Evolutionary conservation across 2,888 invertebrate genomes (phyloP), one percentile per base, ranked within the genome.

Genomic region (Nomada fucata): DNA sequence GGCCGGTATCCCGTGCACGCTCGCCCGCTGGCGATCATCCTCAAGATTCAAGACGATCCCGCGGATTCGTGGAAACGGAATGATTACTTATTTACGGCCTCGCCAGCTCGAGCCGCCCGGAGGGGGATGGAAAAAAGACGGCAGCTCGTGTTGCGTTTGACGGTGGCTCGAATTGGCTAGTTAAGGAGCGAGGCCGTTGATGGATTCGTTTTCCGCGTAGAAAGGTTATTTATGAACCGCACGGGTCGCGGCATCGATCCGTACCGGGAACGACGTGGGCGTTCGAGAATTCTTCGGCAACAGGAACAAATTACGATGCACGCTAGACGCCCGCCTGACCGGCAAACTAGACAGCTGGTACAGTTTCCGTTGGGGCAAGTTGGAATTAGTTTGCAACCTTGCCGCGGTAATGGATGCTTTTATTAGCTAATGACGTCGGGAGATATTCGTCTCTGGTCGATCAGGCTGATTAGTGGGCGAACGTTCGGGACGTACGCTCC

Each of bases 131-230:
- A 52, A 80, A 75, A 61, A 65, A 42, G n/a, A 23, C 23, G 67
- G 36, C 20, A 26, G 18, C 53, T 50, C 47, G 36, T n/a, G 53
- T 71, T 68, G 74, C 83, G 85, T 88, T 88, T 88, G 86, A 88
- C 86, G 85, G 86, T 82, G 69, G 79, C 78, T 72, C 79, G 76
- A 82, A 85, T 86, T 84, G 87, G 69, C 69, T 73, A 73, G 80
- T 87, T 83, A 82, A 87, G 81, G 61, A 79, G 76, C 82, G 80
- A 76, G 79, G 69, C 74, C 68, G 87, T 75, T 86, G 88, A 88
- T 83, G 88, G 87, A 88, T 88, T 87, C 88, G 81, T 87, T 88
- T 85, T 85, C 88, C 81, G 73, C 85, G 85, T 88, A 85, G 85
- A 74, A 81, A 64, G 77, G 71, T 87, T 88, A 88, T 88, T 88